Evolutionary conservation across 1,140 invertebrate species (phyloP), one percentile per base, ranked within the genome.

Genomic region (Hirudo medicinalis): DNA sequence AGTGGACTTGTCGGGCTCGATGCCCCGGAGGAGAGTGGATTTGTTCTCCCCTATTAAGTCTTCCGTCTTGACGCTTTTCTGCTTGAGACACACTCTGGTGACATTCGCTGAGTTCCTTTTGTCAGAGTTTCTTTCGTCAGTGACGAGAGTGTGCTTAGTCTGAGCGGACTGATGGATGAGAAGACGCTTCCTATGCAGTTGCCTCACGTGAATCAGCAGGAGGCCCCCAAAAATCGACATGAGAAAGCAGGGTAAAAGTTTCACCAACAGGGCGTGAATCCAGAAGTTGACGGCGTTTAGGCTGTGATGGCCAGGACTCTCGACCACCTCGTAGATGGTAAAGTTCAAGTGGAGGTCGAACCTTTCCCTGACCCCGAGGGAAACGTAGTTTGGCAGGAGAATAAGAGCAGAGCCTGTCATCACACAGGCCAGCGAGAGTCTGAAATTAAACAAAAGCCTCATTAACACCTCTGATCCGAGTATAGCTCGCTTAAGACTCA

Each of bases 221-320:
- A 70, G 53, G 54, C 69, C 57, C 13, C 57, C 69, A n/a, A 70
- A 70, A 4, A 70, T 27, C 22, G 69, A 70, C 69, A 70, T 70
- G 36, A 70, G 53, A 20, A 49, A 15, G 53, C 69, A 70, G 17
- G 69, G 69, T 2, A 70, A 22, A 25, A 70, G 69, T 22, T 70
- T 70, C 43, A 54, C 69, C n/a, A 70, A 25, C 6, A 70, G 43
- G 13, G 69, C 69, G 19, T 70, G 69, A 13, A 49, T 54, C 69
- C 69, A 70, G 69, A 70, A 70, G 13, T 63, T 63, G 57, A 63
- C 57, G 57, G 22, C 29, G 57, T 63, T 63, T 22, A 63, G 22
- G 20, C 29, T 63, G 1, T 2, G 22, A 32, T 63, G 22, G 57
- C 17, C 29, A 20, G 22, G 4, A 15, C 29, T 63, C 11, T 49